A percentile compares a stretch with the other conserved stretches of the same genome.
These are phyloP conservation scores for Trichopria drosophilae DNA, from an alignment of 2,888 invertebrate species.

Conservation along the genomic window DNA sequence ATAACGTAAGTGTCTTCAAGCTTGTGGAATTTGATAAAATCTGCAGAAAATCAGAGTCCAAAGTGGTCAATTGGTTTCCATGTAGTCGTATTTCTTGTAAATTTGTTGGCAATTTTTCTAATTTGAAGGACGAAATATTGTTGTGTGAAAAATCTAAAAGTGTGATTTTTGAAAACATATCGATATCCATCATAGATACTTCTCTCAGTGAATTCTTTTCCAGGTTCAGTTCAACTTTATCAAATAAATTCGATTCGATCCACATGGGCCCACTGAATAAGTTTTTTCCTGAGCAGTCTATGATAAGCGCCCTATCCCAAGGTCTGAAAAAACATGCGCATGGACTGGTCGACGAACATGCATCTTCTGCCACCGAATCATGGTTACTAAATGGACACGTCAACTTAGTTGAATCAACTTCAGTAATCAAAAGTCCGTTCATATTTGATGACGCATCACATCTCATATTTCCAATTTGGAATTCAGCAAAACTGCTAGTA, in stretches of 20 bases:
- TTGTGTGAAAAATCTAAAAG: conserved; percentile 61
- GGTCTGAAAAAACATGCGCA: conserved; percentile 63
- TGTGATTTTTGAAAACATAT: conserved; percentile 60
- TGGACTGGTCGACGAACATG: conserved; percentile 38
- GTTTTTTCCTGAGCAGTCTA: conserved; percentile 63
- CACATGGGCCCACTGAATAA: too few relatives aligned
- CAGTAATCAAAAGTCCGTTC: conserved; percentile 41
- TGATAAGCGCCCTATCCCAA: conserved; percentile 57
- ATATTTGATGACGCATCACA: conserved; percentile 57
- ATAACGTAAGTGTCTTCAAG: too few relatives aligned
- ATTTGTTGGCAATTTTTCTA: conserved; percentile 58
- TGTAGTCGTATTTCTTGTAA: too few relatives aligned
- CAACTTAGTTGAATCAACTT: conserved; percentile 58
- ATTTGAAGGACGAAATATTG: conserved; percentile 53
- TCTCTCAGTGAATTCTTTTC: conserved; percentile 47
- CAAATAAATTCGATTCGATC: too few relatives aligned
- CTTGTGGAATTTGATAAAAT: too few relatives aligned
- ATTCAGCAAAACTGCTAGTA: conserved; percentile 50
- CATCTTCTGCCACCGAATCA: conserved; percentile 29
- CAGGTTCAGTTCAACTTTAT: too few relatives aligned
- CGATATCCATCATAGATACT: conserved; percentile 48
- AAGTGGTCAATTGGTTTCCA: too few relatives aligned
- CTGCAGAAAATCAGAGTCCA: too few relatives aligned
- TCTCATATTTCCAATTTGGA: conserved; percentile 55
- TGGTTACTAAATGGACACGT: conserved; percentile 57